Evolutionary conservation across 2,113 vertebrate species (phyloP), one percentile per base, ranked within the genome.

Genomic region (Nibea albiflora): DNA sequence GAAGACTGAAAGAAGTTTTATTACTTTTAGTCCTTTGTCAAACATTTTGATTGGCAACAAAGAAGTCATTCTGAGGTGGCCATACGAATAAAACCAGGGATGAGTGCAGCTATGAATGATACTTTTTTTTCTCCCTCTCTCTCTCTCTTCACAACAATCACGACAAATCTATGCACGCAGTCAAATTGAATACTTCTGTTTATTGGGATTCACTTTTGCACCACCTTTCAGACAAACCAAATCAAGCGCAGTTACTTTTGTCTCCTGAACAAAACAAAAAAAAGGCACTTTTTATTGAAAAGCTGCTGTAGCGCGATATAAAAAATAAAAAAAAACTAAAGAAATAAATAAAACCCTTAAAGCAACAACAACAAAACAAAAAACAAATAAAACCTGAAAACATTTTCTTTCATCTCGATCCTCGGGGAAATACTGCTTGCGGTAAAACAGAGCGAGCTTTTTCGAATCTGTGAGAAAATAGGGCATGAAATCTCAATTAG

Each of bases 401-500:
- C 88, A 81, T 83, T 88, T 90, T 88, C 81, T 91, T 84, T 92
- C 85, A 87, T 89, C 84, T 89, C 3, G 35, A 84, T 86, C 92
- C 92, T 89, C 9, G 14, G 92, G 89, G 93, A 93, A 91, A 90
- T 89, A 85, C 75, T 56, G 72, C 86, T 88, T 28, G 85, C 75
- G 50, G 80, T 77, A 73, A 62, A 81, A 84, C 72, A 78, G 58
- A 80, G 80, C 42, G n/a, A 84, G 80, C 35, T 73, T 60, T 56
- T 90, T 90, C 11, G 39, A 83, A 89, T 91, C 79, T 83, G 50
- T 39, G 79, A 78, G 86, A 91, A 93, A 93, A 94, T 90, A 93
- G 90, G 88, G 66, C 90, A 92, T 92, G 88, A 90, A 94, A 92
- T 92, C 87, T 92, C 92, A 94, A 91, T 94, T 93, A 94, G 81